Base-by-base conservation (phyloP, 2,113 vertebrate species). In the Phylloscopus whistleri region DNA sequence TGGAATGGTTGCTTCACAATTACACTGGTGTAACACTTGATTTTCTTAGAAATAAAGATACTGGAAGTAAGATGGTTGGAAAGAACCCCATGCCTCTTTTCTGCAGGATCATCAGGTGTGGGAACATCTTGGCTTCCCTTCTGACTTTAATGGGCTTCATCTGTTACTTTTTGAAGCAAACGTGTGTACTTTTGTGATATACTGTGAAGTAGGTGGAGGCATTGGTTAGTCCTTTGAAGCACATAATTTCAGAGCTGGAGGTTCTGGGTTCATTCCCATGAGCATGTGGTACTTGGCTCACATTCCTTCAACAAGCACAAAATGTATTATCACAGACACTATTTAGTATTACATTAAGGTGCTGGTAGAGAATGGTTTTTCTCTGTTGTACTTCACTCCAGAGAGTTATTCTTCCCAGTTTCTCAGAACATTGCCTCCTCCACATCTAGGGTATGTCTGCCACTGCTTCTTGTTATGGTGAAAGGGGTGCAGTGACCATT, bases 261-360 rank as follows among this genome's bases (percentile, higher is more conserved):
- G 26, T 87, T 86, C 56, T 51, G 33, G 20, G 16, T 31, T 84
- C 7, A 26, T 56, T 64, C 35, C 14, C 9, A 48, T 4, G 3
- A 43, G 7, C 2, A 8, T 33, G 6, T 41, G 31, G 12, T 68
- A 31, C 16, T 72, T 14, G 16, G 23, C 48, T 86, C 43, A 41
- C 9, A 13, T 79, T 58, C 21, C 33, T 58, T 27, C 20, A 87
- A 41, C 23, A 68, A n/a, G 26, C 4, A 20, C 33, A 68, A 59
- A 73, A 55, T 0, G 0, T 16, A 35, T 55, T 59, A 59, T 20
- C 13, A 28, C 64, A 59, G 89, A 33, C 0, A 0, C 7, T 39
- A 5, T 22, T 60, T 84, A 46, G 26, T 72, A 28, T 72, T 44
- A n/a, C 19, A 80, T 63, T 26, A 39, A 59, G 15, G 11, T 43